Evolutionary conservation across 2,113 vertebrate species (phyloP).

Genomic region (Thymallus thymallus): DNA sequence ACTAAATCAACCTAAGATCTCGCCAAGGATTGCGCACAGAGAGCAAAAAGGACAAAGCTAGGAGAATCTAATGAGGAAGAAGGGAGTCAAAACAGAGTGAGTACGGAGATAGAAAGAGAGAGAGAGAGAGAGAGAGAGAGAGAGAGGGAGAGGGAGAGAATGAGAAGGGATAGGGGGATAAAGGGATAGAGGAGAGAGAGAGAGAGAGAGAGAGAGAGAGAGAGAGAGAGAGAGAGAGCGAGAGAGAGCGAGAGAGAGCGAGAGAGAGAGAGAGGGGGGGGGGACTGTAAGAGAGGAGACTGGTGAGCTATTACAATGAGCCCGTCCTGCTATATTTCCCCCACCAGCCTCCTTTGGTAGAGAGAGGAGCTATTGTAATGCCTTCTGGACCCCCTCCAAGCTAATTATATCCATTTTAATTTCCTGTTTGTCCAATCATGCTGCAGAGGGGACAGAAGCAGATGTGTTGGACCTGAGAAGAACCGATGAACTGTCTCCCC

Average conservation of each 20-base stretch:
- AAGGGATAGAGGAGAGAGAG: background rate
- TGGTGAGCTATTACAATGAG: too few relatives aligned
- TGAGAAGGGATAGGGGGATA: too few relatives aligned
- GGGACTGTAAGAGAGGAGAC: too few relatives aligned
- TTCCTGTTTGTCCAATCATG: constrained; percentile 32
- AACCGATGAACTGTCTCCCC: background rate
- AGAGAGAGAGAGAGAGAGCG: constrained; percentile 23
- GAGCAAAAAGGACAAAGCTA: constrained; percentile 33
- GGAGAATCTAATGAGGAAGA: constrained; percentile 22
- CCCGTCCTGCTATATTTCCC: too few relatives aligned
- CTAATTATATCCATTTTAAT: constrained; percentile 58
- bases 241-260: background rate
- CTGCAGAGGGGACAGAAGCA: background rate
- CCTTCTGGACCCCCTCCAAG: constrained; percentile 39
- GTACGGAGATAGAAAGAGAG: background rate
- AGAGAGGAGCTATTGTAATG: constrained; percentile 45
- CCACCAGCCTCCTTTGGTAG: background rate
- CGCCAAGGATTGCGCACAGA: constrained; percentile 11
- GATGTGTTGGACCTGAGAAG: background rate
- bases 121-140: constrained; percentile 21
- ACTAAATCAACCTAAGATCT: constrained; percentile 30
- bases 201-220: background rate
- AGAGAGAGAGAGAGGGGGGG: too few relatives aligned
- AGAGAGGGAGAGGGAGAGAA: constrained; percentile 18
- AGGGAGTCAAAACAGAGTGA: constrained; percentile 8